phyloP scores from a whole-genome alignment of 1,140 invertebrate genomes.

The Mizuhopecten yessoensis region DNA sequence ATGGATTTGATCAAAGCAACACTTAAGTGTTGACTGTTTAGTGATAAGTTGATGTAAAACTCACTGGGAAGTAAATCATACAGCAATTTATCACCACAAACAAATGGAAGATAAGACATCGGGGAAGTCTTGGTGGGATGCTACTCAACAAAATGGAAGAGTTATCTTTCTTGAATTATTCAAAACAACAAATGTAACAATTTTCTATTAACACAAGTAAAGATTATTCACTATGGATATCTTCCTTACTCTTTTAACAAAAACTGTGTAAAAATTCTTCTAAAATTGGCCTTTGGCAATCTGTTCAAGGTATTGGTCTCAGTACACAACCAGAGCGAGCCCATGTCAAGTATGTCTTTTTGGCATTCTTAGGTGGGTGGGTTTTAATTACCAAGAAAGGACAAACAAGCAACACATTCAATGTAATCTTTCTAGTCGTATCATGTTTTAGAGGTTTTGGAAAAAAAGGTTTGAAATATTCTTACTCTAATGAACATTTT shows the following conservation, averaged over 20 bases:
- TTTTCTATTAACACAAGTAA: not conserved
- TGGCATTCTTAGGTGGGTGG: too few relatives aligned
- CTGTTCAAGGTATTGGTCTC: not conserved
- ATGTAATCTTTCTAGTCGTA: too few relatives aligned
- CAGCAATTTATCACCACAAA: conserved; percentile 24
- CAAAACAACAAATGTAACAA: conserved; percentile 9
- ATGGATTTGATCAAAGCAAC: conserved; percentile 32
- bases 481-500: too few relatives aligned
- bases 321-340: too few relatives aligned
- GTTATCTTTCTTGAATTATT: conserved; percentile 7
- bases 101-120: not conserved
- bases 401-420: too few relatives aligned
- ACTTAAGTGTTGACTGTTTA: not conserved
- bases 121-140: not conserved
- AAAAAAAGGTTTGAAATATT: too few relatives aligned
- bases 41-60: not conserved
- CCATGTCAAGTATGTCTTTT: too few relatives aligned
- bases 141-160: conserved; percentile 20
- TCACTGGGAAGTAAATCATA: not conserved
- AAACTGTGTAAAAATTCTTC: too few relatives aligned
- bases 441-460: too few relatives aligned
- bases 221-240: too few relatives aligned
- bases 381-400: too few relatives aligned
- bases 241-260: too few relatives aligned
- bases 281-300: not conserved